Base-by-base conservation (phyloP, 1,140 invertebrate genomes). In the Acromyrmex echinatior region DNA sequence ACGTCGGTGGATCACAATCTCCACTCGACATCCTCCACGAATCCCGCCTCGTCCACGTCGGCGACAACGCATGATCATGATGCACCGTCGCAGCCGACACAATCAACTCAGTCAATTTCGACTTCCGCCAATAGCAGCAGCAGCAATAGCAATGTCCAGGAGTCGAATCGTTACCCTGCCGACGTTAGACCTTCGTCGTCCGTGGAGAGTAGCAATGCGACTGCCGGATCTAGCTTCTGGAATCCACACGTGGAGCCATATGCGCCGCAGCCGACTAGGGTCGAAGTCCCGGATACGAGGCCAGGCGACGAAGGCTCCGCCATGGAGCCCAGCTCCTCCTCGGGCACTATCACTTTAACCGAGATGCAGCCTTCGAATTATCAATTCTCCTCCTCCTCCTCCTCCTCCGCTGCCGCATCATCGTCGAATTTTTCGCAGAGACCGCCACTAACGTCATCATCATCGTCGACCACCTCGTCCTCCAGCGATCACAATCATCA, bases 21-120 rank as follows among this genome's bases (percentile, higher is more conserved):
- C 81, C 92, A 91, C 53, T 92, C 93, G 74, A 92, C 95, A 73
- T 94, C 95, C 84, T 94, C 90, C 28, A 88, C 90, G 73, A 88
- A 79, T 77, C 74, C 95, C 86, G 94, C 95, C 45, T 93, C 95
- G 78, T 95, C 96, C 70, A 94, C 95, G 4, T 93, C 94, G 70
- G 93, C 95, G 79, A 93, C 95, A 68, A 89, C 92, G 76, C 92
- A 93, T 86, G 92, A 93, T 63, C 87, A 94, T 93, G 93, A 89
- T 35, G 51, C 58, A 21, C 45, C 90, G 62, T 70, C 92, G 63
- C 70, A 87, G 80, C 62, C 89, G 71, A 45, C 90, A 71, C 60
- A 88, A 70, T 93, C 88, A n/a, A 86, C 80, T 62, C 68, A 79
- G 95, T 92, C 63, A 94, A 94, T 74, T 93, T 94, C 86, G 94